A percentile compares a stretch with the other conserved stretches of the same genome.
These are phyloP conservation scores for Mixornis gularis DNA, from an alignment of 2,113 vertebrate species.

Conservation along the genomic window DNA sequence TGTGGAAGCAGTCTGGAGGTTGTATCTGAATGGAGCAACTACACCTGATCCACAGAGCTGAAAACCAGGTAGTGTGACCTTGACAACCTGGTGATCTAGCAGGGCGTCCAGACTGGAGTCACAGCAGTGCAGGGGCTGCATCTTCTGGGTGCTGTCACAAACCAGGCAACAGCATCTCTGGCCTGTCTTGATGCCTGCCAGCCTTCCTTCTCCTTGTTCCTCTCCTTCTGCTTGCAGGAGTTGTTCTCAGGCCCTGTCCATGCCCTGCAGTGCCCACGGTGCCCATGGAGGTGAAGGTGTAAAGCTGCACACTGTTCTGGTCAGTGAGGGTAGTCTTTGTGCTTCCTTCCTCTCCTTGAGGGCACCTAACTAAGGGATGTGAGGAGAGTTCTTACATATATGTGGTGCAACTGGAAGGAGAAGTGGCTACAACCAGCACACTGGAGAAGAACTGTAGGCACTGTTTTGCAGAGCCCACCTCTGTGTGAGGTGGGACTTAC, in stretches of 20 bases:
- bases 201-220: background rate
- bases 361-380: background rate
- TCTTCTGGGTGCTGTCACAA: background rate
- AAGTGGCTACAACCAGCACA: background rate
- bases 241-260: rapidly evolving
- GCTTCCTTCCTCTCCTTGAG: background rate
- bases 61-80: background rate
- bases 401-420: background rate
- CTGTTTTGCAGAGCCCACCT: background rate
- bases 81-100: background rate
- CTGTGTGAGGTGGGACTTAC: background rate
- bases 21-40: background rate
- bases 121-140: background rate
- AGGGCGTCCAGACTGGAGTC: background rate
- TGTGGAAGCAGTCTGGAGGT: background rate
- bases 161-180: background rate
- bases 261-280: background rate
- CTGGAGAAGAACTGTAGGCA: background rate
- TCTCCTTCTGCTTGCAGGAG: background rate
- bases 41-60: background rate
- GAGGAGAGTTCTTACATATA: background rate
- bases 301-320: background rate
- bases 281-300: background rate
- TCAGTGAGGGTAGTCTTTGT: background rate
- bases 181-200: background rate